A percentile compares a stretch with the other conserved stretches of the same genome.
Evolutionary conservation across 2,113 vertebrate species (phyloP).

Genomic region (Halcyon malimbica): DNA sequence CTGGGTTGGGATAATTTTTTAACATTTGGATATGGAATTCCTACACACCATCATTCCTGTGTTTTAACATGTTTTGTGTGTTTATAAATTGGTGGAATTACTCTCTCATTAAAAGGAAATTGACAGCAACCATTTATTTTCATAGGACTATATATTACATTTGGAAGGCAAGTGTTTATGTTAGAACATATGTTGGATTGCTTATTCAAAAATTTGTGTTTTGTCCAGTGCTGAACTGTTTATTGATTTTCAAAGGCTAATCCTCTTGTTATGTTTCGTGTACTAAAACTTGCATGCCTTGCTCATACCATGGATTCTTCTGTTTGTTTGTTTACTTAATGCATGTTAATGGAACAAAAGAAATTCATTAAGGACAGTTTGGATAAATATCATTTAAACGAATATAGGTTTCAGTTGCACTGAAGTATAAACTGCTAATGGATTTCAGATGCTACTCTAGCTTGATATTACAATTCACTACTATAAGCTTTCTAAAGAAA

Average conservation of each 20-base stretch:
- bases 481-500: slow-evolving; percentile 29
- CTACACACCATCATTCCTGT: not conserved
- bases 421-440: slow-evolving; percentile 74
- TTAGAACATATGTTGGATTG: slow-evolving; percentile 69
- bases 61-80: slow-evolving; percentile 25
- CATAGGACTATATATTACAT: slow-evolving; percentile 66
- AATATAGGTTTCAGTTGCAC: slow-evolving; percentile 43
- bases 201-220: slow-evolving; percentile 60
- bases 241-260: slow-evolving; percentile 68
- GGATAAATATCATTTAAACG: slow-evolving; percentile 14
- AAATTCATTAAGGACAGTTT: slow-evolving; percentile 71
- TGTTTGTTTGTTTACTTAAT: slow-evolving; percentile 69
- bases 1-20: not conserved
- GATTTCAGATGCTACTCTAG: slow-evolving; percentile 71
- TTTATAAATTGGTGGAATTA: slow-evolving; percentile 48
- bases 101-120: slow-evolving; percentile 65
- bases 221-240: slow-evolving; percentile 65
- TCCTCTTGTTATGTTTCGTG: slow-evolving; percentile 67
- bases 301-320: slow-evolving; percentile 50
- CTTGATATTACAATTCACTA: slow-evolving; percentile 37
- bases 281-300: slow-evolving; percentile 73
- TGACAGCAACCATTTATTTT: slow-evolving; percentile 76
- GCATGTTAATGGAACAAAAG: slow-evolving; percentile 74
- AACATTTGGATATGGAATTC: slow-evolving; percentile 14
- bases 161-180: slow-evolving; percentile 72